A percentile compares a stretch with the other conserved stretches of the same genome.
Evolutionary conservation across 2,113 vertebrate species (phyloP).

Genomic region (Halcyon senegalensis): DNA sequence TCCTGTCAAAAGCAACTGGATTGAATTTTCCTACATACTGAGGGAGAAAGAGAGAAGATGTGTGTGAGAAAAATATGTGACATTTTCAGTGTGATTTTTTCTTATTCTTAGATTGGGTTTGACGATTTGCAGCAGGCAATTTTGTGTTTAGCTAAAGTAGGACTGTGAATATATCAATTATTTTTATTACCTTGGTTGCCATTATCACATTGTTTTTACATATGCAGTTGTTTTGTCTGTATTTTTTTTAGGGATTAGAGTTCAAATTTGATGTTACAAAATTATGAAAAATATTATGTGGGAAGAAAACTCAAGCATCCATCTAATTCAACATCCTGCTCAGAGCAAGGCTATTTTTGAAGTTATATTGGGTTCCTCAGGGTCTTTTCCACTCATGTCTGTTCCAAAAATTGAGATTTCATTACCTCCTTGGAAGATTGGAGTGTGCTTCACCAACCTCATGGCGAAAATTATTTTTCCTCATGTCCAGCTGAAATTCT

Average conservation of each 20-base stretch:
- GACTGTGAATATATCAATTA: background rate
- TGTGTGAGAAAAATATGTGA: constrained; percentile 2
- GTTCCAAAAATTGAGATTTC: background rate
- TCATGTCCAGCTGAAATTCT: background rate
- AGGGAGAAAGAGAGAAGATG: background rate
- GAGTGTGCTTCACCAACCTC: background rate
- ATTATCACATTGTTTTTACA: background rate
- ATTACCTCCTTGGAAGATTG: fast-evolving
- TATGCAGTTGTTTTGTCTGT: background rate
- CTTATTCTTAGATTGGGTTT: background rate
- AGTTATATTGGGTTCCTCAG: background rate
- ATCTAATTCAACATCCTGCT: background rate
- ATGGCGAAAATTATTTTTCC: background rate
- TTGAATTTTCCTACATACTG: constrained; percentile 52
- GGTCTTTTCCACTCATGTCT: background rate
- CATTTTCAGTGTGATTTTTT: background rate
- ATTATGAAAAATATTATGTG: background rate
- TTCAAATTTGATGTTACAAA: background rate
- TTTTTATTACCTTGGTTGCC: background rate
- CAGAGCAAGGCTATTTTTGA: background rate
- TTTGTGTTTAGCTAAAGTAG: background rate
- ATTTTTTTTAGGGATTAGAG: background rate
- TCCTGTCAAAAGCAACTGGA: constrained; percentile 63
- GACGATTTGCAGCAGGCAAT: background rate
- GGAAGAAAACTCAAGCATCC: background rate